A percentile compares a stretch with the other conserved stretches of the same genome.
phyloP scores from a whole-genome alignment of 2,797 vertebrate genomes.

The Capromys pilorides region DNA sequence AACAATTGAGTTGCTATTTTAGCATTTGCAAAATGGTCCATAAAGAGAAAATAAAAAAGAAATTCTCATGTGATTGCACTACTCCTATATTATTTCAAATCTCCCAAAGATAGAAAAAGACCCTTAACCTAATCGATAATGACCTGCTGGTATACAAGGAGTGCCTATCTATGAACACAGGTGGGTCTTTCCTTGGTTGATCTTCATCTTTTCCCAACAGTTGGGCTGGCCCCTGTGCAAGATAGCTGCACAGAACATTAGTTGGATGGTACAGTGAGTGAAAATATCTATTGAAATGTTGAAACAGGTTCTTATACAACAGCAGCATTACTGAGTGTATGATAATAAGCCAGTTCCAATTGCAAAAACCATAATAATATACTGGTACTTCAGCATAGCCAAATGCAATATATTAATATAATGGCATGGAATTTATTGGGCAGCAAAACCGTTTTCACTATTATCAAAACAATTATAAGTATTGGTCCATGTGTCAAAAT shows the following conservation, averaged over 20 bases:
- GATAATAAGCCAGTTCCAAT: background rate
- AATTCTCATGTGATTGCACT: constrained; percentile 28
- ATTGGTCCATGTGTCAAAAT: background rate
- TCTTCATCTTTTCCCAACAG: background rate
- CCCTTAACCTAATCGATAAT: background rate
- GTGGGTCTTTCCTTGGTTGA: background rate
- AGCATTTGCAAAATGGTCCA: constrained; percentile 57
- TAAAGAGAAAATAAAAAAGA: constrained; percentile 54
- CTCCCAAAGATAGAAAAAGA: background rate
- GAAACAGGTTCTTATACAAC: background rate
- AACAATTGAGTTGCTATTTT: constrained; percentile 71
- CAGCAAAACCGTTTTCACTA: background rate
- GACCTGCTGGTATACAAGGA: background rate
- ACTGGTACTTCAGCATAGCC: background rate
- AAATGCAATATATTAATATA: background rate
- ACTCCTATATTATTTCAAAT: constrained; percentile 39
- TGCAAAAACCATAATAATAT: background rate
- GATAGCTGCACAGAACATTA: background rate
- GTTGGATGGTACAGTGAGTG: background rate
- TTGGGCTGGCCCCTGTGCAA: background rate
- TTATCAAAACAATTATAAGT: background rate
- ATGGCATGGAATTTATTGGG: background rate
- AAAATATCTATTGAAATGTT: constrained; percentile 14
- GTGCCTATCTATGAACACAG: background rate
- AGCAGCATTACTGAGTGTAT: background rate